Percentiles rank a stretch among this genome's conserved stretches.
Evolutionary conservation across 2,797 vertebrate genomes (phyloP).

Genomic region (Nannoperca australis): DNA sequence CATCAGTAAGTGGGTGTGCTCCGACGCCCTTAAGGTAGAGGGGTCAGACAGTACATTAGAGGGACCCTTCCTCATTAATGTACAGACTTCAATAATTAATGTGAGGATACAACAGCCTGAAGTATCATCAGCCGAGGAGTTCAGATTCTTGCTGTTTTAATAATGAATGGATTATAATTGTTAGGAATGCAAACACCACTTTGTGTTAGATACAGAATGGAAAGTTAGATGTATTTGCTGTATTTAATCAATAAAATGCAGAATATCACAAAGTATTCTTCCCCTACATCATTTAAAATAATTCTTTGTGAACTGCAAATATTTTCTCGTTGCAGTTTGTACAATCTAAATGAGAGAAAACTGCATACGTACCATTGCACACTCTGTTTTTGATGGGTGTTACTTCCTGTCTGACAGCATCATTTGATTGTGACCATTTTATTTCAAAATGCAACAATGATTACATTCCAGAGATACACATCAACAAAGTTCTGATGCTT

Average conservation of each 20-base stretch:
- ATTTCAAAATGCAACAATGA: conserved; percentile 42
- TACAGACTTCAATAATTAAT: not conserved
- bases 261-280: not conserved
- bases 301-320: not conserved
- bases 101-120: not conserved
- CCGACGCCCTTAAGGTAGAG: not conserved
- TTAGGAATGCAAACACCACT: not conserved
- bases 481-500: not conserved
- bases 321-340: not conserved
- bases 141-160: not conserved
- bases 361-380: not conserved
- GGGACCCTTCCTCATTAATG: not conserved
- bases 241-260: not conserved
- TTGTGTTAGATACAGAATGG: too few relatives aligned
- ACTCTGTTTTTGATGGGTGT: not conserved
- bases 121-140: not conserved
- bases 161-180: not conserved
- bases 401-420: not conserved
- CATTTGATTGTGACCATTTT: conserved; percentile 29
- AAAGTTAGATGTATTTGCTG: not conserved
- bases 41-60: not conserved
- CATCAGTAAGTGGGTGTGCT: not conserved
- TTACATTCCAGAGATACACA: conserved; percentile 11
- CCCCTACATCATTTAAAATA: not conserved
- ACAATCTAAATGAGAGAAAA: not conserved